phyloP scores from a whole-genome alignment of 2,888 invertebrate species.

The Koerneria pararmatus region DNA sequence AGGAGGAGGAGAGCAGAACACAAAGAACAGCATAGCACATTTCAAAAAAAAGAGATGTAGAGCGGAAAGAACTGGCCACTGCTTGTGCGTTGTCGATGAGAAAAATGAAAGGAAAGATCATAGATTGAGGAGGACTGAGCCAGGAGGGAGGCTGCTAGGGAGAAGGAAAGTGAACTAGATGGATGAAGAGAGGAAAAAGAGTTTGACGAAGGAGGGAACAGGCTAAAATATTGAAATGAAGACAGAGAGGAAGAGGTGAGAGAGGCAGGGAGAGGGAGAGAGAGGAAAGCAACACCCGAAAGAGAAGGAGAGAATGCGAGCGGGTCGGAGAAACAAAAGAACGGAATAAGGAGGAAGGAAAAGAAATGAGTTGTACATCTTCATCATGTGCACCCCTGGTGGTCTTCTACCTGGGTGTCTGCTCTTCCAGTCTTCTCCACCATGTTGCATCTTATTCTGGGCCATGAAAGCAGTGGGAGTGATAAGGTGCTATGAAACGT shows the following conservation, averaged over 20 bases:
- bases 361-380: slow-evolving; percentile 5
- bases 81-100: too few species aligned
- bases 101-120: not conserved
- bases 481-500: too few species aligned
- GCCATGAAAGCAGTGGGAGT: not conserved
- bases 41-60: too few species aligned
- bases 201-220: not conserved
- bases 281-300: not conserved
- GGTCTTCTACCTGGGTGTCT: too few species aligned
- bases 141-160: not conserved
- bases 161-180: not conserved
- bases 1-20: slow-evolving; percentile 7
- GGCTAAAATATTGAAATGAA: not conserved
- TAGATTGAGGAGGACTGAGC: not conserved
- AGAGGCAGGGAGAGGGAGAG: slow-evolving; percentile 1
- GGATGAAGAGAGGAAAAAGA: slow-evolving; percentile 2
- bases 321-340: not conserved
- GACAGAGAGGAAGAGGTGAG: not conserved
- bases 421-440: too few species aligned
- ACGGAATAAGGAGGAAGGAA: not conserved
- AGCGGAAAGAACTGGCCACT: too few species aligned
- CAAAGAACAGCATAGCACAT: too few species aligned
- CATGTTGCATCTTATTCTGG: too few species aligned
- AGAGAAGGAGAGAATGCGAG: not conserved
- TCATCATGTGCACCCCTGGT: too few species aligned